phyloP scores from a whole-genome alignment of 2,113 vertebrate species.

The Syngnathus floridae region DNA sequence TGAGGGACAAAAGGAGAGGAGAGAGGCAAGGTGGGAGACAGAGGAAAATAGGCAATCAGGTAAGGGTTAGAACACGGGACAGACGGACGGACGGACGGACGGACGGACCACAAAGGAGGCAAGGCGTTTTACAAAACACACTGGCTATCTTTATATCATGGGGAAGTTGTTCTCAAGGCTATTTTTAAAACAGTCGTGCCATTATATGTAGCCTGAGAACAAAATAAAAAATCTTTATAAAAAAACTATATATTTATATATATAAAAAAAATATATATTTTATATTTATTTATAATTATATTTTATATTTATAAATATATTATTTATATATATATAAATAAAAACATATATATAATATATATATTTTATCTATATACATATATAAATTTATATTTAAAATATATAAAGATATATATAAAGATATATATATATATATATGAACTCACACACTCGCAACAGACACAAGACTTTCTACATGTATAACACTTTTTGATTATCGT shows the following conservation, averaged over 20 bases:
- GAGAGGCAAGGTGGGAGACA: slow-evolving; percentile 53
- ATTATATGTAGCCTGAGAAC: no score
- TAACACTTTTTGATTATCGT: slow-evolving; percentile 1
- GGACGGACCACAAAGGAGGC: slow-evolving; percentile 48
- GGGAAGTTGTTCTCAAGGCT: neutral
- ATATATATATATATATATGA: no score
- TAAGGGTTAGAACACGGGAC: slow-evolving; percentile 49
- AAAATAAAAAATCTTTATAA: neutral
- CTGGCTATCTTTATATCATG: neutral
- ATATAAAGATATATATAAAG: no score
- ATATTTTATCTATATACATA: no score
- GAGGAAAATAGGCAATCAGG: slow-evolving; percentile 54
- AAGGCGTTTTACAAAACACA: slow-evolving; percentile 6
- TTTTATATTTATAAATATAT: no score
- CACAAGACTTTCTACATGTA: slow-evolving; percentile 8
- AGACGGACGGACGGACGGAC: slow-evolving; percentile 30
- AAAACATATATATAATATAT: no score
- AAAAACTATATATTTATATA: neutral
- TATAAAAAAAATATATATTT: neutral
- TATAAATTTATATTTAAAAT: no score
- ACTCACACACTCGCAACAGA: slow-evolving; percentile 11
- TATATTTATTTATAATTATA: no score
- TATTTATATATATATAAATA: no score
- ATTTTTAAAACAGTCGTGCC: neutral
- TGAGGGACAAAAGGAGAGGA: slow-evolving; percentile 46